Evolutionary conservation across 2,888 invertebrate genomes (phyloP).

Genomic region (Cosmopolites sordidus): DNA sequence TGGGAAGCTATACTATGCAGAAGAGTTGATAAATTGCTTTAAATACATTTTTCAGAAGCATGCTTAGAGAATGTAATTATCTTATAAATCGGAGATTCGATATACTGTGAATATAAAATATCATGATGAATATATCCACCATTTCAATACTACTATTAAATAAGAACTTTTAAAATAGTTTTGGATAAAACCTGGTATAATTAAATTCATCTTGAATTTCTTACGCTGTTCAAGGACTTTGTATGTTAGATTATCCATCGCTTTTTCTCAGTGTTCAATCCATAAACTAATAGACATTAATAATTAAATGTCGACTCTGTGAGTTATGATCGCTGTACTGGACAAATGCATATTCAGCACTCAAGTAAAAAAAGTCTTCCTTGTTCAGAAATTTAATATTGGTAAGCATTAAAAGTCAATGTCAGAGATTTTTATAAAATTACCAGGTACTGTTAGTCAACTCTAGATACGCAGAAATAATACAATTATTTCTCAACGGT

Average conservation of each 20-base stretch:
- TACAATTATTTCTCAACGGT: background rate
- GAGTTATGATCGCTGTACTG: background rate
- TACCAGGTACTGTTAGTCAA: slow-evolving; percentile 9
- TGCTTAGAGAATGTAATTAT: too few species aligned
- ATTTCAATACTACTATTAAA: too few species aligned
- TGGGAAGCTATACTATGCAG: too few species aligned
- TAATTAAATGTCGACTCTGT: slow-evolving; percentile 1
- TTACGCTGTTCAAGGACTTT: background rate
- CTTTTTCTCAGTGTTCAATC: background rate
- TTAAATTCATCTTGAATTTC: too few species aligned
- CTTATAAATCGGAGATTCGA: too few species aligned
- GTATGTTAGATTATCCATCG: background rate
- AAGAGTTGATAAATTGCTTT: too few species aligned
- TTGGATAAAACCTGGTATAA: too few species aligned
- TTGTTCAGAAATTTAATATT: slow-evolving; percentile 13
- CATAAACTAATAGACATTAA: background rate
- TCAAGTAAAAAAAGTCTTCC: slow-evolving; percentile 15
- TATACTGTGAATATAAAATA: too few species aligned
- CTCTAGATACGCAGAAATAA: slow-evolving; percentile 1
- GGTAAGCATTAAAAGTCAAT: slow-evolving; percentile 14
- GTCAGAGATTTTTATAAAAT: slow-evolving; percentile 10
- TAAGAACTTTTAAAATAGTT: too few species aligned
- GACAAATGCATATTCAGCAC: background rate
- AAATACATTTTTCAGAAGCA: too few species aligned
- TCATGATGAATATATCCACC: too few species aligned